A percentile compares a stretch with the other conserved stretches of the same genome.
Conservation (phyloP, 1,140 invertebrate species). For the Ips typographus region DNA sequence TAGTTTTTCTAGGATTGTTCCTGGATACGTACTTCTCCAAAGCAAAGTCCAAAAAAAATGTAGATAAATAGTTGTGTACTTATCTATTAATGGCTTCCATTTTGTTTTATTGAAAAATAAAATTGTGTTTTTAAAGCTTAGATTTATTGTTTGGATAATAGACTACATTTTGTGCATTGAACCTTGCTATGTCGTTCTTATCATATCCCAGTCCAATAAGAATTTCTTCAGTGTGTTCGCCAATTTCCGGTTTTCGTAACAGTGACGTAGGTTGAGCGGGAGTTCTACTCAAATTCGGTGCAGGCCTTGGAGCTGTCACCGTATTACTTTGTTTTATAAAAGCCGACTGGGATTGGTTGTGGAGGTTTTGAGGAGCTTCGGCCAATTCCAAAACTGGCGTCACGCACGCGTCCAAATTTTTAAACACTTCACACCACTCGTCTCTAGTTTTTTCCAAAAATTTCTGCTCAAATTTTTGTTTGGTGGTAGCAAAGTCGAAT, state of each 20-base stretch:
- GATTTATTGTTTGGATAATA: constrained; percentile 11
- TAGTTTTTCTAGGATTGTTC: constrained; percentile 86
- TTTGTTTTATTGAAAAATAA: too few species aligned
- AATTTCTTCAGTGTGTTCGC: constrained; percentile 66
- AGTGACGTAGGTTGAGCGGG: constrained; percentile 58
- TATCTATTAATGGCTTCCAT: background rate
- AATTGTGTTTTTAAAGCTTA: constrained; percentile 7
- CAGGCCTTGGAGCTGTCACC: constrained; percentile 63
- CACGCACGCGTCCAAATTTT: constrained; percentile 90
- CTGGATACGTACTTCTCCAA: constrained; percentile 66
- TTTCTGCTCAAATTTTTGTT: constrained; percentile 62
- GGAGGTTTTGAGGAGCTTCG: constrained; percentile 65
- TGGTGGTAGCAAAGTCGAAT: constrained; percentile 59
- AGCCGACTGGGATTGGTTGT: constrained; percentile 61
- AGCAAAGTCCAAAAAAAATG: constrained; percentile 44
- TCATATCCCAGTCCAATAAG: constrained; percentile 60
- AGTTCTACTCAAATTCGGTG: constrained; percentile 71
- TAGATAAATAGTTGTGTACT: background rate
- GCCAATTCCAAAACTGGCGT: constrained; percentile 82
- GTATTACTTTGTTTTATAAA: constrained; percentile 57
- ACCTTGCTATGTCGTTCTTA: constrained; percentile 57
- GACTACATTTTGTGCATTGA: constrained; percentile 51
- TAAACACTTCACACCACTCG: constrained; percentile 91
- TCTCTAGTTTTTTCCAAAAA: constrained; percentile 83
- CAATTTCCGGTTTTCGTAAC: constrained; percentile 52